Evolutionary conservation across 2,113 vertebrate genomes (phyloP).

Genomic region (Pao palembangensis): DNA sequence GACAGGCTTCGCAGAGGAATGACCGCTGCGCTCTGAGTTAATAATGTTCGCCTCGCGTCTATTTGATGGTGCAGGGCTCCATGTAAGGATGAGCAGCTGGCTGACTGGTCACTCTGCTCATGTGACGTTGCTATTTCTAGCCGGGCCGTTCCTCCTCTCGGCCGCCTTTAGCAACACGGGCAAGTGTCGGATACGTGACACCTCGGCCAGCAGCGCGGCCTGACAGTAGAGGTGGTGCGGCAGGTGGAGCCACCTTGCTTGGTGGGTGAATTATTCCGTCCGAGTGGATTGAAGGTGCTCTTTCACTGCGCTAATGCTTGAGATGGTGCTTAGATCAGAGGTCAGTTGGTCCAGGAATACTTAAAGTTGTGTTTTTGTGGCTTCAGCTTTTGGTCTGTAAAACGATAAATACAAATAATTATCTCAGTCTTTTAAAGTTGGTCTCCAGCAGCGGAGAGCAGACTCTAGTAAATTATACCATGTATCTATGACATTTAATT

Average conservation of each 20-base stretch:
- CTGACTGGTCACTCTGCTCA: constrained; percentile 56
- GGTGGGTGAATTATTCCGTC: no score
- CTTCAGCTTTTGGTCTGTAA: background rate
- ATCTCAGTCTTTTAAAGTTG: background rate
- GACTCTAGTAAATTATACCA: no score
- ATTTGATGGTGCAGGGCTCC: constrained; percentile 49
- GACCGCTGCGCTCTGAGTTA: constrained; percentile 5
- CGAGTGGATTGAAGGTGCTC: no score
- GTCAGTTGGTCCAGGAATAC: constrained; percentile 8
- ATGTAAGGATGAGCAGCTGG: constrained; percentile 71
- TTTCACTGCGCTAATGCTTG: no score
- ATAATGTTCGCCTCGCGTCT: constrained; percentile 15
- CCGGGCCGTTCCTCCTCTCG: constrained; percentile 56
- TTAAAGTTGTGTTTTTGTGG: background rate
- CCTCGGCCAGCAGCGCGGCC: constrained; percentile 41
- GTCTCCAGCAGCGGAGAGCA: background rate
- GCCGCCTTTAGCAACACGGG: constrained; percentile 60
- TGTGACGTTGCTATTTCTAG: constrained; percentile 74
- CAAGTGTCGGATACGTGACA: constrained; percentile 65
- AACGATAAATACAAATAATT: background rate
- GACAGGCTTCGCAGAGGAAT: constrained; percentile 7
- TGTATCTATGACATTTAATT: background rate
- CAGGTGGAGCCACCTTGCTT: constrained; percentile 2
- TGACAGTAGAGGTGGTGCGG: constrained; percentile 31
- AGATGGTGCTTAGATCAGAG: constrained; percentile 12